Conservation (phyloP, 2,888 invertebrate species). For the Eucera pruinosa region DNA sequence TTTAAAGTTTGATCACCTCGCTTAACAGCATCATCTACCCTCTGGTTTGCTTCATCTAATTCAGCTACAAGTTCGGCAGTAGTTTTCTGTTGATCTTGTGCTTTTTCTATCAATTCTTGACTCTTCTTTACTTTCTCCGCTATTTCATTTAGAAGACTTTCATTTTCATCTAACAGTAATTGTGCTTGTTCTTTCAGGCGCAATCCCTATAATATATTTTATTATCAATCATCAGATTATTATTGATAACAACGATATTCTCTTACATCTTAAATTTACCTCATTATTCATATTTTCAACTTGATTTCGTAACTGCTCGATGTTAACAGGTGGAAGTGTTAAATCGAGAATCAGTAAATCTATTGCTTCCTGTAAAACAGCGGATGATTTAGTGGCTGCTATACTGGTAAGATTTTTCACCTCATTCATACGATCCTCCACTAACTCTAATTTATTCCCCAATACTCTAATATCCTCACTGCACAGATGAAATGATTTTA, state of each 20-base stretch:
- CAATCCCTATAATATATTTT: conserved; percentile 79
- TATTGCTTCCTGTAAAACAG: conserved; percentile 93
- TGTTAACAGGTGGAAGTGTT: conserved; percentile 91
- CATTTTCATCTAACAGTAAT: conserved; percentile 86
- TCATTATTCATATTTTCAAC: conserved; percentile 89
- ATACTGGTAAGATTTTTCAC: conserved; percentile 90
- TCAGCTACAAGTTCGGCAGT: conserved; percentile 92
- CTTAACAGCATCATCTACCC: conserved; percentile 93
- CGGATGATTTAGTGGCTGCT: conserved; percentile 90
- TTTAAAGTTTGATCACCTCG: conserved; percentile 92
- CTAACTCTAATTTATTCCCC: conserved; percentile 88
- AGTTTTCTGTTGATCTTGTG: conserved; percentile 90
- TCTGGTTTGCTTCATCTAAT: conserved; percentile 90
- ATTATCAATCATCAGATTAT: neutral
- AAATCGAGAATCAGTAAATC: conserved; percentile 92
- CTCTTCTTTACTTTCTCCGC: conserved; percentile 88
- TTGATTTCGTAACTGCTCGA: conserved; percentile 88
- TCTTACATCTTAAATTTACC: conserved; percentile 82
- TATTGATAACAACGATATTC: neutral
- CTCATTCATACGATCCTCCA: conserved; percentile 89
- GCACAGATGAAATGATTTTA: neutral
- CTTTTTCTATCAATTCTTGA: conserved; percentile 88
- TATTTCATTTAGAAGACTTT: conserved; percentile 87
- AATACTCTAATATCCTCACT: conserved; percentile 89
- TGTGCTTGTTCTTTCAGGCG: conserved; percentile 87